A percentile compares a stretch with the other conserved stretches of the same genome.
These are phyloP conservation scores for Brienomyrus brachyistius DNA, from an alignment of 2,113 vertebrate species.

Conservation along the genomic window DNA sequence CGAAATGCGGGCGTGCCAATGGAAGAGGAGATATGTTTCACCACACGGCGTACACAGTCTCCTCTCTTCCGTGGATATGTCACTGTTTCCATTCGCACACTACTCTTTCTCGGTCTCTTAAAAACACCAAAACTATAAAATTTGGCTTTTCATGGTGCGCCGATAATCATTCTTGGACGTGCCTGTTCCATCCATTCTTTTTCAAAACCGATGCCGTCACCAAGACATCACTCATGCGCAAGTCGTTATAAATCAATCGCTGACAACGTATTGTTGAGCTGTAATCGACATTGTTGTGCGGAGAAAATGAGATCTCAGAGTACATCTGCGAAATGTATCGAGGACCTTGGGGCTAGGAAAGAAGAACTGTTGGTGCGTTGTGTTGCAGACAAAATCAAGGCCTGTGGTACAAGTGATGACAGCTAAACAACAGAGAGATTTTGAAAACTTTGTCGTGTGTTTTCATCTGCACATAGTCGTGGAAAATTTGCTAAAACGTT, in stretches of 20 bases:
- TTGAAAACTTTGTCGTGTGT: neutral
- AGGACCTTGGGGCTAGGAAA: neutral
- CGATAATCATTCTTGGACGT: neutral
- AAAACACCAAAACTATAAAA: neutral
- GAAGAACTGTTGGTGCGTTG: neutral
- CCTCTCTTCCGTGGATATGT: conserved; percentile 27
- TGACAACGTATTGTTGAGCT: neutral
- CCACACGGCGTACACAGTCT: conserved; percentile 29
- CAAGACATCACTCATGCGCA: neutral
- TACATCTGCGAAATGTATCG: neutral
- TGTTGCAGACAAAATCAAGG: neutral
- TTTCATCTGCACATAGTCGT: neutral
- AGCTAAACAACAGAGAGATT: neutral
- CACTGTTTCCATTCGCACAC: conserved; percentile 40
- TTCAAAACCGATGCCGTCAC: neutral
- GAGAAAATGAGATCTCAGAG: neutral
- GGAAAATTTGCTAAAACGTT: neutral
- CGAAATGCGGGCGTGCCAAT: conserved; percentile 22
- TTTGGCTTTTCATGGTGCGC: neutral
- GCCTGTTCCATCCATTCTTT: neutral
- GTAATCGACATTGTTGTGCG: neutral
- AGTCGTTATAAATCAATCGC: neutral
- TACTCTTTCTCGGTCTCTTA: neutral
- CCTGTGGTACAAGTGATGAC: neutral
- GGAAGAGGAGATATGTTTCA: conserved; percentile 40